phyloP scores from a whole-genome alignment of 2,113 vertebrate species.

The Corythornis cristatus region DNA sequence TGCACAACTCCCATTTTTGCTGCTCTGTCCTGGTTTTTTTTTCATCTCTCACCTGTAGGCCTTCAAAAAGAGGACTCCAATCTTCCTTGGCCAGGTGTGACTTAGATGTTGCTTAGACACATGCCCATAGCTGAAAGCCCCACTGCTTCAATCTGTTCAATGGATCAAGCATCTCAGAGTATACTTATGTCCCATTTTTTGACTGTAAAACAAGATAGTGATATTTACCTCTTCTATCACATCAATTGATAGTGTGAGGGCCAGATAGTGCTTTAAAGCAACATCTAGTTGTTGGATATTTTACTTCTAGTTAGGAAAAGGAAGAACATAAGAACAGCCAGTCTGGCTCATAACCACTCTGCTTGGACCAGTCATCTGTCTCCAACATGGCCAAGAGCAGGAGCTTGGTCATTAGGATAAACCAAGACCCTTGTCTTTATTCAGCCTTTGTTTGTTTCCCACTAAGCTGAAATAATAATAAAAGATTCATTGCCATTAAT shows the following conservation, averaged over 20 bases:
- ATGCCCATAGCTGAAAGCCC: neutral
- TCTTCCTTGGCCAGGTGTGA: neutral
- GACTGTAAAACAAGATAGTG: neutral
- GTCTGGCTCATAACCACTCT: neutral
- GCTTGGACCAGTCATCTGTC: neutral
- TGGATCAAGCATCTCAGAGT: neutral
- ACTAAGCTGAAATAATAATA: neutral
- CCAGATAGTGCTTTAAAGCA: neutral
- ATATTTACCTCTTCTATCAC: neutral
- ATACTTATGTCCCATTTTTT: neutral
- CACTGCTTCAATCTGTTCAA: neutral
- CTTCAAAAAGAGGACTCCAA: neutral
- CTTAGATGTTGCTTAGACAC: neutral
- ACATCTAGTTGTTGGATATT: neutral
- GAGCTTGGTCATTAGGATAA: neutral
- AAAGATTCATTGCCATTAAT: neutral
- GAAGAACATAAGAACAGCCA: neutral
- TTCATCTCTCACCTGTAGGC: neutral
- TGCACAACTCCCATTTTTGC: neutral
- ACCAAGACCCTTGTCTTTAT: neutral
- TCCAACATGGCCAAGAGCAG: neutral
- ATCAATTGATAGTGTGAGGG: neutral
- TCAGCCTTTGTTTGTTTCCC: neutral
- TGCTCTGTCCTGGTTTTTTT: neutral
- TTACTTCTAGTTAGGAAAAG: neutral